Evolutionary conservation across 2,888 invertebrate species (phyloP), one percentile per base, ranked within the genome.

Genomic region (Amitus sp.): DNA sequence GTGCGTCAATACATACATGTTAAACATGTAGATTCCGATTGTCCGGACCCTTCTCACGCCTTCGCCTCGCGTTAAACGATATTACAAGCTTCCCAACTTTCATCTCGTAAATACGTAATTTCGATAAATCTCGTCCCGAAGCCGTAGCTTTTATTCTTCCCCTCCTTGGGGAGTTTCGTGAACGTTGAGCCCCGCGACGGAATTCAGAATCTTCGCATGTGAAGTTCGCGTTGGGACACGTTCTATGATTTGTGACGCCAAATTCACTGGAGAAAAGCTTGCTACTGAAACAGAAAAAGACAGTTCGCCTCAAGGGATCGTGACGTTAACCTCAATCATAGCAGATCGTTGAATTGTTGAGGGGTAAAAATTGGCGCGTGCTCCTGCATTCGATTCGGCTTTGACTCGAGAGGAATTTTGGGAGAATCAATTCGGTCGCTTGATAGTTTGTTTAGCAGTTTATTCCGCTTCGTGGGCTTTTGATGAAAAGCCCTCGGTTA

Each of bases 41-140:
- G 58, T 56, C 52, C 30, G 47, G 34, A 37, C 15, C 51, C 47
- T 46, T 28, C 49, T 54, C 50, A 49, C 45, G n/a, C 45, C 47
- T 64, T 65, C 72, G 69, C 68, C 68, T 66, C 61, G 68, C 69
- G 70, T 73, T 73, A 75, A 75, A 73, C 67, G 72, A 73, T 70
- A 68, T 73, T 71, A 63, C 69, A 57, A 62, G 48, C 69, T 70
- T 68, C 54, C 65, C 68, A 70, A 73, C 69, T 74, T 75, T 74
- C 67, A 65, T 66, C 73, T 68, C 73, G 73, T 76, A 76, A 75
- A 76, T 76, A 73, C 73, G 72, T 75, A 73, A 76, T 74, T 71
- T 70, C 61, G 64, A 70, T 58, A 69, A 73, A 73, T 75, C 70
- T 69, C 67, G 65, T 66, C 50, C 7, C 27, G 59, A 62, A 63